A percentile compares a stretch with the other conserved stretches of the same genome.
Conservation (phyloP, 2,888 invertebrate genomes). For the Tricholauxania praeusta region DNA sequence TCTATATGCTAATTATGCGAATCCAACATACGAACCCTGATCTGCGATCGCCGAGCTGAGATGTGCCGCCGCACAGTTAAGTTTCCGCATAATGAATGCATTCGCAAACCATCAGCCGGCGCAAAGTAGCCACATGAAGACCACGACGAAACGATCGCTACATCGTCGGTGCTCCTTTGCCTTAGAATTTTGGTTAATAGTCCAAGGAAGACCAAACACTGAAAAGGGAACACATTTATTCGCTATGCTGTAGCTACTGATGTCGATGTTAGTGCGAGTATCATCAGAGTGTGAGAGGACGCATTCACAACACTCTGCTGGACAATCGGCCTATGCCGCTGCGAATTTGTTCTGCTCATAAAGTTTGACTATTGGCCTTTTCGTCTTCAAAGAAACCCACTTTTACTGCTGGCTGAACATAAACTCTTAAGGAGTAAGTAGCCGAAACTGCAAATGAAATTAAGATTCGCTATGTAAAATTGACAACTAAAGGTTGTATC, state of each 20-base stretch:
- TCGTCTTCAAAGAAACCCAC: slow-evolving; percentile 19
- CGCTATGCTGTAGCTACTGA: too few species aligned
- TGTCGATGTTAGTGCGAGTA: too few species aligned
- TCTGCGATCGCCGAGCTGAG: neutral
- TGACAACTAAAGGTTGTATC: neutral
- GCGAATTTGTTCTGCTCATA: slow-evolving; percentile 43
- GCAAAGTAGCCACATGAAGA: neutral
- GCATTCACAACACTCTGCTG: neutral
- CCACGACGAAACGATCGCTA: neutral
- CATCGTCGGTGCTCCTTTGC: slow-evolving; percentile 18
- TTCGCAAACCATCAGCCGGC: neutral
- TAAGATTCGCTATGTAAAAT: neutral
- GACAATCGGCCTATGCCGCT: neutral
- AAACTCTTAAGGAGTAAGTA: neutral
- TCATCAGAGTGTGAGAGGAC: too few species aligned
- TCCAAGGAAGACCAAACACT: too few species aligned
- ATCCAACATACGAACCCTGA: neutral
- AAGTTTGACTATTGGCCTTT: slow-evolving; percentile 26
- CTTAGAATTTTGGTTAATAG: too few species aligned
- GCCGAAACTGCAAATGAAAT: neutral
- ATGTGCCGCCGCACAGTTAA: neutral
- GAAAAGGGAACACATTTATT: too few species aligned
- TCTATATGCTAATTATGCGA: slow-evolving; percentile 35
- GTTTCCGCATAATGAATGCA: slow-evolving; percentile 17
- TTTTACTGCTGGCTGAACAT: slow-evolving; percentile 33